These are phyloP conservation scores for Gila orcuttii DNA, from an alignment of 2,113 vertebrate genomes.

Conservation along the genomic window DNA sequence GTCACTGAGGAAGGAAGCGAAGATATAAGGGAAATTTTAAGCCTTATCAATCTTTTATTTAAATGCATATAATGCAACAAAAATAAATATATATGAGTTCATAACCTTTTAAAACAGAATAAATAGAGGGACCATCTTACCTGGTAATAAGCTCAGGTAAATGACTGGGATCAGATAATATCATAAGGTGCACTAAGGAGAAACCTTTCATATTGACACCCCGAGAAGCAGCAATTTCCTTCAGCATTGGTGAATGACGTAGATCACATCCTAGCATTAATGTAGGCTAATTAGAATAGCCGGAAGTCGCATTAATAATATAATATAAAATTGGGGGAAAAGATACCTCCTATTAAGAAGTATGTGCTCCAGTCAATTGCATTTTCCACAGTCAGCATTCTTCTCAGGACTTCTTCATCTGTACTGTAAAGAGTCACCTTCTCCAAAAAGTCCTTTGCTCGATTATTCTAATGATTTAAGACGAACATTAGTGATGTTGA, in stretches of 20 bases:
- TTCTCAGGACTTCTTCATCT: constrained; percentile 61
- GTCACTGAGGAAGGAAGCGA: constrained; percentile 51
- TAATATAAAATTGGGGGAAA: neutral
- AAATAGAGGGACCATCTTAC: constrained; percentile 49
- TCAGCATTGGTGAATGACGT: constrained; percentile 52
- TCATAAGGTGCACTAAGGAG: constrained; percentile 57
- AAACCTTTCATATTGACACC: constrained; percentile 33
- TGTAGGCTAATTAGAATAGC: neutral
- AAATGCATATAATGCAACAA: neutral
- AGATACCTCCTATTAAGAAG: constrained; percentile 57
- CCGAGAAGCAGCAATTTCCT: constrained; percentile 56
- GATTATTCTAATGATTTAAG: constrained; percentile 44
- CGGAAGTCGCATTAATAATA: neutral
- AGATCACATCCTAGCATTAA: constrained; percentile 59
- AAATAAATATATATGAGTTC: neutral
- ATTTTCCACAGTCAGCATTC: constrained; percentile 59
- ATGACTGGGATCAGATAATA: constrained; percentile 58
- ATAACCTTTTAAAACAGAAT: neutral
- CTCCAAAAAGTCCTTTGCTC: neutral
- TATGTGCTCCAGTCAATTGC: constrained; percentile 65
- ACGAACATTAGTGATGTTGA: neutral
- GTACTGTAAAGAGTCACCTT: constrained; percentile 57
- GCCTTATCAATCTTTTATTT: neutral
- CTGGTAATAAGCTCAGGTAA: constrained; percentile 51
- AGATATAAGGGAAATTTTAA: neutral